These are phyloP conservation scores for Zosterops pallidus DNA, from an alignment of 2,113 vertebrate species.

Conservation along the genomic window DNA sequence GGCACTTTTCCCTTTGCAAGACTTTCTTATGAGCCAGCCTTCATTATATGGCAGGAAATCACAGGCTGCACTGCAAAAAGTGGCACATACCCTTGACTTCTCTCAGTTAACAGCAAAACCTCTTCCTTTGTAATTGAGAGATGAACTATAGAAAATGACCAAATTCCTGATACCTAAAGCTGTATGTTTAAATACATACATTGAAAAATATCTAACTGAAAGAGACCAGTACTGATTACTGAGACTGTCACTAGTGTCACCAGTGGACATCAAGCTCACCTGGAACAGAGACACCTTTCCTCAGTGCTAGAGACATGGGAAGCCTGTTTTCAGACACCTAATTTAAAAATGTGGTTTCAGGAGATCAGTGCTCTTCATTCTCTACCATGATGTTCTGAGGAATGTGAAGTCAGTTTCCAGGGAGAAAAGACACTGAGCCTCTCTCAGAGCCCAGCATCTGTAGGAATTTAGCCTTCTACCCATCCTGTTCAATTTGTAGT, in stretches of 20 bases:
- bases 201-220: neutral
- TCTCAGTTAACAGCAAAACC: neutral
- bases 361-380: neutral
- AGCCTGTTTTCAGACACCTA: neutral
- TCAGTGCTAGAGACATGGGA: neutral
- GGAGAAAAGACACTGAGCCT: neutral
- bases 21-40: neutral
- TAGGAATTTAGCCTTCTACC: neutral
- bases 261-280: neutral
- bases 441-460: neutral
- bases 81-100: neutral
- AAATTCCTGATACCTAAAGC: neutral
- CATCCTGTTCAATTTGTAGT: neutral
- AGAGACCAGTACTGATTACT: neutral
- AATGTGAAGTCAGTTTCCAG: neutral
- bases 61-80: neutral
- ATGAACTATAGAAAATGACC: neutral
- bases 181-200: neutral
- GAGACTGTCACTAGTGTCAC: neutral
- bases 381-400: neutral
- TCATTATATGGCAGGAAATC: neutral
- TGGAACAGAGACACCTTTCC: neutral
- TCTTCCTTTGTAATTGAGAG: neutral
- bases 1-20: neutral
- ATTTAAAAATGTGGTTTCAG: neutral